Base-by-base conservation (phyloP, 1,140 invertebrate species). In the Trichomalopsis sarcophagae region DNA sequence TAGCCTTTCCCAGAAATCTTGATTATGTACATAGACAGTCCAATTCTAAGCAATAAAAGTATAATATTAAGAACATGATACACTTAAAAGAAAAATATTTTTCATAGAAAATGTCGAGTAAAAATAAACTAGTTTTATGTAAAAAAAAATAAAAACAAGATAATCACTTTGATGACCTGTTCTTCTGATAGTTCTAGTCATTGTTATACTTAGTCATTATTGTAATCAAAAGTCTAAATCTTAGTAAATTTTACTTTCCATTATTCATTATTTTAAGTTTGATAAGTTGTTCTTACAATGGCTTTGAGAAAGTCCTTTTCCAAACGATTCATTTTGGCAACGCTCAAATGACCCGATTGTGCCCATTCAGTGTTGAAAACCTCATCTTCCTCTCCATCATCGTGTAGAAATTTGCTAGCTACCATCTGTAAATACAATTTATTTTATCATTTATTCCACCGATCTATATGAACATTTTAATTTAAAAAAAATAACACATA, bases 321-420 rank as follows among this genome's bases (percentile, higher is more conserved):
- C 75, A 98, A 93, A 91, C 95, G 93, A 92, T 98, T 98, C 11
- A 99, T 94, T 88, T 97, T 95, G 76, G 95, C 94, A 11, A 96
- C 91, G 77, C 96, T 95, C 78, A 98, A 92, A 83, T 96, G 95
- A 11, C 95, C 96, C 33, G 97, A 96, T 66, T 95, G 94, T 62
- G 98, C 97, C 98, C 98, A 99, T 94, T 98, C 97, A 82, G 95
- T 95, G 89, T 98, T 96, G 89, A 97, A 96, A 79, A 98, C 97
- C 91, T 97, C 97, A 90, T 97, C 97, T 87, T 97, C 96, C 93
- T 97, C 97, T 78, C 98, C 98, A 91, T 98, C 96, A 91, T 98
- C 98, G 91, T 97, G 96, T 88, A 99, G 94, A 93, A 98, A 99
- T 94, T 99, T 99, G 88, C 97, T 98, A 40, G 98, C 98, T 88